Evolutionary conservation across 2,888 invertebrate genomes (phyloP).

Genomic region (Nineta flava): DNA sequence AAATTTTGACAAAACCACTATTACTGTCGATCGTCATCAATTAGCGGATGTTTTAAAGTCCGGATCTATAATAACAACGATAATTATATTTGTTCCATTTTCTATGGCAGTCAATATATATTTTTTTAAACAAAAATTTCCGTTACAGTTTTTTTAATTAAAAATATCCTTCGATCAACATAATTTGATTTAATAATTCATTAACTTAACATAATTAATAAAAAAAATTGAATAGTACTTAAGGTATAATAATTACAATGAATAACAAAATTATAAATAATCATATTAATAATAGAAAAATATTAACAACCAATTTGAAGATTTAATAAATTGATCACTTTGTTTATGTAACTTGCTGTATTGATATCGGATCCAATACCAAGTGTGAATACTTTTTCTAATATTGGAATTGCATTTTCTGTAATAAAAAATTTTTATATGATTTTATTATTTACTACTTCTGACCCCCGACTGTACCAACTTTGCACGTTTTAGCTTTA

Average conservation of each 20-base stretch:
- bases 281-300: not conserved
- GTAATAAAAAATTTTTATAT: conserved; percentile 18
- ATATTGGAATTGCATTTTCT: conserved; percentile 66
- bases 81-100: too few species aligned
- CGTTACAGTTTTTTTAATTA: too few species aligned
- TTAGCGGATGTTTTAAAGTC: too few species aligned
- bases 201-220: too few species aligned
- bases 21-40: too few species aligned
- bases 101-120: too few species aligned
- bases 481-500: not conserved
- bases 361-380: conserved; percentile 66
- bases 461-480: not conserved
- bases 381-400: conserved; percentile 67
- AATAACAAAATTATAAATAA: not conserved
- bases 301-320: conserved; percentile 62
- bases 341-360: conserved; percentile 57
- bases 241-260: not conserved
- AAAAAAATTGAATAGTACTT: not conserved
- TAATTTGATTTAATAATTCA: too few species aligned
- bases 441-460: not conserved
- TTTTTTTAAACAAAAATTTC: too few species aligned
- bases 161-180: too few species aligned
- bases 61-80: too few species aligned
- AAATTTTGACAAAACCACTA: too few species aligned
- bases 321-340: conserved; percentile 66